phyloP scores from a whole-genome alignment of 2,113 vertebrate species.

The Vulpes vulpes region DNA sequence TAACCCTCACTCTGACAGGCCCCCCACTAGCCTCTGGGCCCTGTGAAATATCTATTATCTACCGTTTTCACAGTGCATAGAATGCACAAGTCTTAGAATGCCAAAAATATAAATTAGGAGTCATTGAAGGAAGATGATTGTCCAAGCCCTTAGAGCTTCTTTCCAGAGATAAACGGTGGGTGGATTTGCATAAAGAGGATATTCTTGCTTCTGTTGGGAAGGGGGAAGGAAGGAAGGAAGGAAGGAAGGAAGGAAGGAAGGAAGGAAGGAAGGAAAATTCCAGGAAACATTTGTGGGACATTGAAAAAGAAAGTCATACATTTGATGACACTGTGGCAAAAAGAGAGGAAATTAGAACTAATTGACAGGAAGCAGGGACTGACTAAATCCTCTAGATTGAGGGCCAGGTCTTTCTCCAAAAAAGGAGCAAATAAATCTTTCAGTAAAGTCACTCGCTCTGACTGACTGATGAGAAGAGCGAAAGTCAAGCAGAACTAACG shows the following conservation, averaged over 20 bases:
- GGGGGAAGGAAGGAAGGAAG: neutral
- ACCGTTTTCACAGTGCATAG: neutral
- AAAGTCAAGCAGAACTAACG: neutral
- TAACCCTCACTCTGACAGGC: neutral
- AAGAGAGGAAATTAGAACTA: neutral
- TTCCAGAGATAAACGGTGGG: neutral
- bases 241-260: fast-evolving
- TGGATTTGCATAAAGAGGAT: neutral
- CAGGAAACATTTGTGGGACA: neutral
- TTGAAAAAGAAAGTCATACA: neutral
- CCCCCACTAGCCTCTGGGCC: neutral
- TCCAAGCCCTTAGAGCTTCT: neutral
- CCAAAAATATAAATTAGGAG: neutral
- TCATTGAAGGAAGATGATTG: neutral
- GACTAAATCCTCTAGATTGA: neutral
- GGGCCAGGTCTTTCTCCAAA: neutral
- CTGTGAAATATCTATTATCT: neutral
- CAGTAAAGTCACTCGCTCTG: neutral
- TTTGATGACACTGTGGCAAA: neutral
- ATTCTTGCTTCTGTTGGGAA: neutral
- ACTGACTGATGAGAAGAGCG: neutral
- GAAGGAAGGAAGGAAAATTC: neutral
- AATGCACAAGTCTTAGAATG: neutral
- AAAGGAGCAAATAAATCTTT: constrained; percentile 7
- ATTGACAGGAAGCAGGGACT: neutral